Evolutionary conservation across 1,140 invertebrate genomes (phyloP).

Genomic region (Choristoneura fumiferana): DNA sequence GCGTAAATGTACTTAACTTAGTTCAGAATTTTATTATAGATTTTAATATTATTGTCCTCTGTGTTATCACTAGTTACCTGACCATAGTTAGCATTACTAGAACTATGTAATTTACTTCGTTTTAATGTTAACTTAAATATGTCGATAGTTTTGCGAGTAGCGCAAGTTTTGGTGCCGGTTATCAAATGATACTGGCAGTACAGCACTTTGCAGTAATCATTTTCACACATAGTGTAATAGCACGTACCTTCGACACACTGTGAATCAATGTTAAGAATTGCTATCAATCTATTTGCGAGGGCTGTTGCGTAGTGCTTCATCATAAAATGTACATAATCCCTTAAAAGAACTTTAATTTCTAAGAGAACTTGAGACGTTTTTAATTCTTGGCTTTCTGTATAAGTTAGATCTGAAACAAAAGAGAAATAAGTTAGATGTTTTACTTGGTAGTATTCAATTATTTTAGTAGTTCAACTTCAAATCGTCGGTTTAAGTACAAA

Average conservation of each 20-base stretch:
- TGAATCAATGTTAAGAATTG: constrained; percentile 39
- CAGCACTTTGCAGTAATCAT: constrained; percentile 33
- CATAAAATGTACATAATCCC: constrained; percentile 35
- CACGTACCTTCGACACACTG: constrained; percentile 50
- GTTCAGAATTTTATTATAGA: constrained; percentile 38
- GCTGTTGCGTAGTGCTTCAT: constrained; percentile 39
- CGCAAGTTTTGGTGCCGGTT: constrained; percentile 39
- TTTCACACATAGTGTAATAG: constrained; percentile 44
- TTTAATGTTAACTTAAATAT: constrained; percentile 19
- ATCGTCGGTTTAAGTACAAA: too few relatives aligned
- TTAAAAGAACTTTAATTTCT: constrained; percentile 31
- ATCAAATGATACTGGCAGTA: constrained; percentile 51
- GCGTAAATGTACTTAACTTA: constrained; percentile 22
- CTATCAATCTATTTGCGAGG: constrained; percentile 46
- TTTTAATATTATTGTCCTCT: constrained; percentile 35
- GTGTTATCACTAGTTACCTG: constrained; percentile 19
- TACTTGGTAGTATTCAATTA: too few relatives aligned
- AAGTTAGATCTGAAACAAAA: constrained; percentile 36
- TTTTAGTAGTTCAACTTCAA: too few relatives aligned
- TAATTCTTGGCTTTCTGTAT: constrained; percentile 17
- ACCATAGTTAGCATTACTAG: background rate
- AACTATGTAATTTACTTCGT: constrained; percentile 22
- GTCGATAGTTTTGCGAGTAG: constrained; percentile 22
- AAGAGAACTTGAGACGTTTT: constrained; percentile 22
- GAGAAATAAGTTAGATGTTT: background rate